Conservation (phyloP, 2,888 invertebrate genomes). For the Phyto melanocephala region DNA sequence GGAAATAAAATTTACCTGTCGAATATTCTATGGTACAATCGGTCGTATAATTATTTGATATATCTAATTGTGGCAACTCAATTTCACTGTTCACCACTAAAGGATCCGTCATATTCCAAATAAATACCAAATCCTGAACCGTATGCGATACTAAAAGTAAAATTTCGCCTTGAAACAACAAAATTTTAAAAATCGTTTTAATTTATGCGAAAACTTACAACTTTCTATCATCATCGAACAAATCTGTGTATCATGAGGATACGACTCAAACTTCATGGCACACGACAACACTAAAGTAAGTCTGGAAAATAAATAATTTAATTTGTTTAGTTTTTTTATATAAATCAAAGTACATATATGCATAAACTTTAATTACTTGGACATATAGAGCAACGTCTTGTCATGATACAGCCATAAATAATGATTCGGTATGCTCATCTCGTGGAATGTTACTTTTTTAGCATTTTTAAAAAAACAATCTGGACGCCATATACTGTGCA, state of each 20-base stretch:
- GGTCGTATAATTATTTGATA: constrained; percentile 92
- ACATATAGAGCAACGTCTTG: constrained; percentile 94
- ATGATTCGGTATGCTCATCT: constrained; percentile 96
- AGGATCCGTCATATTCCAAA: constrained; percentile 94
- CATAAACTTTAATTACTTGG: constrained; percentile 91
- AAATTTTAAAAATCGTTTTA: neutral
- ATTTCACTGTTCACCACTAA: constrained; percentile 93
- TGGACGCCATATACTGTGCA: constrained; percentile 94
- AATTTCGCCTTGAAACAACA: neutral
- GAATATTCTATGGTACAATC: constrained; percentile 96
- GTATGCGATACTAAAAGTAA: constrained; percentile 90
- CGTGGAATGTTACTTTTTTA: constrained; percentile 95
- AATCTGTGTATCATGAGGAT: constrained; percentile 95
- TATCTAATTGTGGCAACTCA: constrained; percentile 90
- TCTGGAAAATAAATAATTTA: constrained; percentile 80
- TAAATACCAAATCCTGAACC: constrained; percentile 94
- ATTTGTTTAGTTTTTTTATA: neutral
- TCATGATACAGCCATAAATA: constrained; percentile 95
- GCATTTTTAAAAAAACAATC: constrained; percentile 97
- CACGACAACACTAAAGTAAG: constrained; percentile 93
- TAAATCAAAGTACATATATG: neutral
- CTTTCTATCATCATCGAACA: constrained; percentile 97
- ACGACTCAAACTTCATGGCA: constrained; percentile 96
- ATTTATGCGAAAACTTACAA: constrained; percentile 82
- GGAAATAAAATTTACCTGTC: constrained; percentile 79